Evolutionary conservation across 1,140 invertebrate genomes (phyloP), one percentile per base, ranked within the genome.

Genomic region (Hyles euphorbiae): DNA sequence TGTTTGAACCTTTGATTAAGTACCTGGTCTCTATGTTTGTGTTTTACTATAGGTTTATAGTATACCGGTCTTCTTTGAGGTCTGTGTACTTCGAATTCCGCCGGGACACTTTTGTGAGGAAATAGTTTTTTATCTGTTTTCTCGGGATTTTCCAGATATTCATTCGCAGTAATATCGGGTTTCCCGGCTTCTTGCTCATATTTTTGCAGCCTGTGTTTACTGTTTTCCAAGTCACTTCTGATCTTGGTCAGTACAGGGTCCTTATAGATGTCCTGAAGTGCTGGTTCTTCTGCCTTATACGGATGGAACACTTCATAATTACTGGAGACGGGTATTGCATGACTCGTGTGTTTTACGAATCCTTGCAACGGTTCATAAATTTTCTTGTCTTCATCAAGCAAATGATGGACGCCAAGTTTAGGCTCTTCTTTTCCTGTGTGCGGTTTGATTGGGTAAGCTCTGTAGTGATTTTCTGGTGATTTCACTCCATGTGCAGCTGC

Each of bases 221-320:
- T 83, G 34, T 78, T 67, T 33, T 76, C 60, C 12, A 90, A 68
- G 64, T 89, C 84, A 60, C 82, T 74, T 71, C 77, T 79, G 45
- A 90, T 82, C 70, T 87, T 86, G 45, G 72, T 56, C 53, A 86
- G 65, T 32, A 76, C 60, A 4, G 89, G 89, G 73, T 90, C 87
- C 63, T 81, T 75, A 40, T 88, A 84, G 59, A 89, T 72, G 52
- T 71, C 65, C 47, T 84, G 66, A 32, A 89, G 65, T n/a, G 76
- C 73, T n/a, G 82, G 76, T 58, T 76, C 74, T 55, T 84, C 80
- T 10, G 73, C 70, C 67, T 81, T 76, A 53, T 89, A 90, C 2
- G 88, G 88, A 58, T 88, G 86, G 60, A 78, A 89, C 4, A 83
- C 60, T 68, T 89, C 79, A 71, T 86, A 88, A 32, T 73, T 76